Evolutionary conservation across 2,888 invertebrate genomes (phyloP).

Genomic region (Caenorhabditis plicata): DNA sequence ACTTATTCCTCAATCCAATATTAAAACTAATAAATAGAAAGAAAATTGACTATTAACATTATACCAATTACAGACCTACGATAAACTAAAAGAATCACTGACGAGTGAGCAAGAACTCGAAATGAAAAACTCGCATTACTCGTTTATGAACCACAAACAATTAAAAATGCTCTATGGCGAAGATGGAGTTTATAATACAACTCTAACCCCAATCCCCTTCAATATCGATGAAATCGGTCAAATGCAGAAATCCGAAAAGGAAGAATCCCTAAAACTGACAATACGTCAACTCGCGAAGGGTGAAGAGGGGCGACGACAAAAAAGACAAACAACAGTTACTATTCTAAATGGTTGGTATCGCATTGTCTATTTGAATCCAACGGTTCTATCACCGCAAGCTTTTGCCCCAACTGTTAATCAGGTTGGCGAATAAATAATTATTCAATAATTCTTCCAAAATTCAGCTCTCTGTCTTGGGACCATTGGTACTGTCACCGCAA

Average conservation of each 20-base stretch:
- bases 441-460: slow-evolving; percentile 1
- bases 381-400: slow-evolving; percentile 34
- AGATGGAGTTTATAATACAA: slow-evolving; percentile 38
- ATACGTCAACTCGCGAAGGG: slow-evolving; percentile 26
- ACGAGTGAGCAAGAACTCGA: slow-evolving; percentile 36
- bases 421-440: background rate
- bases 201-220: slow-evolving; percentile 35
- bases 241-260: slow-evolving; percentile 33
- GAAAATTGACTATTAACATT: too few relatives aligned
- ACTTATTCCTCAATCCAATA: too few relatives aligned
- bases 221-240: slow-evolving; percentile 42
- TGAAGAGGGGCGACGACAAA: slow-evolving; percentile 8
- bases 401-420: slow-evolving; percentile 32
- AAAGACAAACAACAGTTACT: slow-evolving; percentile 27
- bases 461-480: slow-evolving; percentile 45
- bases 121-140: slow-evolving; percentile 38
- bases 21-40: too few relatives aligned
- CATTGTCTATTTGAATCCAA: slow-evolving; percentile 30
- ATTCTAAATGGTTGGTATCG: slow-evolving; percentile 16
- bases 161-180: slow-evolving; percentile 45
- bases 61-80: slow-evolving; percentile 25
- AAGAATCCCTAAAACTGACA: slow-evolving; percentile 29
- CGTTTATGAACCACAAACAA: slow-evolving; percentile 46
- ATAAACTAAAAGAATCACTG: slow-evolving; percentile 26
- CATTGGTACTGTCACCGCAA: slow-evolving; percentile 48